Percentiles rank a stretch among this genome's conserved stretches.
phyloP scores from a whole-genome alignment of 1,140 invertebrate genomes.

The Maconellicoccus hirsutus region DNA sequence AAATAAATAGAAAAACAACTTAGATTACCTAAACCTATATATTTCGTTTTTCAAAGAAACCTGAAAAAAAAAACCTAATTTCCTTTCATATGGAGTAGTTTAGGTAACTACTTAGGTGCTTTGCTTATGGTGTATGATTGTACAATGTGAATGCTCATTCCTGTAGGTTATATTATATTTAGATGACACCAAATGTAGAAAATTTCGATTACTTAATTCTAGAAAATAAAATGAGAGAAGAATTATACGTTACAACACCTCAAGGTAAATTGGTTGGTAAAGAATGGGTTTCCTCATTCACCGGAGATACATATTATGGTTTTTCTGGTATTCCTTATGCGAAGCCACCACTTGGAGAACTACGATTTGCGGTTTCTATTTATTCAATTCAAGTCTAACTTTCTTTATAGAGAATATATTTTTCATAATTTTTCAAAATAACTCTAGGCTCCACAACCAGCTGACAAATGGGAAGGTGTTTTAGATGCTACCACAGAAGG shows the following conservation, averaged over 20 bases:
- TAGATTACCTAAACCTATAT: no score
- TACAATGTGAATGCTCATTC: no score
- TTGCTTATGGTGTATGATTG: no score
- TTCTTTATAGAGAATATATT: not conserved
- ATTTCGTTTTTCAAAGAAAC: no score
- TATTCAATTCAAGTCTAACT: not conserved
- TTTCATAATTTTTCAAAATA: no score
- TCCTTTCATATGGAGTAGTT: no score
- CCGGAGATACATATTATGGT: constrained; percentile 26
- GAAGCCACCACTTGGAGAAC: constrained; percentile 41
- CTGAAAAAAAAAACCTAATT: no score
- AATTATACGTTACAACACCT: not conserved
- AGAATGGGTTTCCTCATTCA: not conserved
- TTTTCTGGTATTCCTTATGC: constrained; percentile 45
- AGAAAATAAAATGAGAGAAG: not conserved
- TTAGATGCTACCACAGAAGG: constrained; percentile 46
- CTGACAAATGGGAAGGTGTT: constrained; percentile 38
- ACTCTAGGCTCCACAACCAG: constrained; percentile 27
- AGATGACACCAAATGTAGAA: no score
- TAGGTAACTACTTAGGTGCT: no score
- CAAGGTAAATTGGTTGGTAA: not conserved
- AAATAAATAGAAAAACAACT: no score
- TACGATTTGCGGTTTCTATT: constrained; percentile 39
- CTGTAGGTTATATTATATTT: no score
- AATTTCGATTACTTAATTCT: no score